Evolutionary conservation across 2,113 vertebrate genomes (phyloP).

Genomic region (Bufo bufo): DNA sequence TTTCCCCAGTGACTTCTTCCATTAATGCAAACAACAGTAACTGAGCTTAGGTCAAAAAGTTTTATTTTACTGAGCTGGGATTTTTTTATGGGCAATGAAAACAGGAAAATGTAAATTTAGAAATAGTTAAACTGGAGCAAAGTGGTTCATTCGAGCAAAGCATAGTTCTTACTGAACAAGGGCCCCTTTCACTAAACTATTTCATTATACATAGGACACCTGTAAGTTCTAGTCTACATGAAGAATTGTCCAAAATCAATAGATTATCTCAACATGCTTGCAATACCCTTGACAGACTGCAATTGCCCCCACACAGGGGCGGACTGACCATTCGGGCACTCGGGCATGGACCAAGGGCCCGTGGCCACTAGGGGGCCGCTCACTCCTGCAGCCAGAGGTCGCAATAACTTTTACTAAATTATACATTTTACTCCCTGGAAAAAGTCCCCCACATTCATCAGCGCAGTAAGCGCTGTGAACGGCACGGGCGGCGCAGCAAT

Average conservation of each 20-base stretch:
- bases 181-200: not conserved
- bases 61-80: conserved; percentile 19
- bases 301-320: no score
- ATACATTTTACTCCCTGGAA: no score
- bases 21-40: conserved; percentile 48
- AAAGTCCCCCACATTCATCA: no score
- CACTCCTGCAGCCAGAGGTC: no score
- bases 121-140: conserved; percentile 26
- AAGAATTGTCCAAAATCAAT: not conserved
- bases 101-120: conserved; percentile 12
- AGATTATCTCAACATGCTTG: no score
- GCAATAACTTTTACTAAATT: no score
- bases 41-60: conserved; percentile 54
- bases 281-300: no score
- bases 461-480: no score
- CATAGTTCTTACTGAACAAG: not conserved
- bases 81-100: conserved; percentile 13
- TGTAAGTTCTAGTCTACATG: not conserved
- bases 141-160: not conserved
- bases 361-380: no score
- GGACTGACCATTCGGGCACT: no score
- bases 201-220: not conserved
- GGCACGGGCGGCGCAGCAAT: no score
- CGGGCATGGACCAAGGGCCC: no score
- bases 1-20: conserved; percentile 51